Evolutionary conservation across 2,888 invertebrate species (phyloP), one percentile per base, ranked within the genome.

Genomic region (Neoitamus cyanurus): DNA sequence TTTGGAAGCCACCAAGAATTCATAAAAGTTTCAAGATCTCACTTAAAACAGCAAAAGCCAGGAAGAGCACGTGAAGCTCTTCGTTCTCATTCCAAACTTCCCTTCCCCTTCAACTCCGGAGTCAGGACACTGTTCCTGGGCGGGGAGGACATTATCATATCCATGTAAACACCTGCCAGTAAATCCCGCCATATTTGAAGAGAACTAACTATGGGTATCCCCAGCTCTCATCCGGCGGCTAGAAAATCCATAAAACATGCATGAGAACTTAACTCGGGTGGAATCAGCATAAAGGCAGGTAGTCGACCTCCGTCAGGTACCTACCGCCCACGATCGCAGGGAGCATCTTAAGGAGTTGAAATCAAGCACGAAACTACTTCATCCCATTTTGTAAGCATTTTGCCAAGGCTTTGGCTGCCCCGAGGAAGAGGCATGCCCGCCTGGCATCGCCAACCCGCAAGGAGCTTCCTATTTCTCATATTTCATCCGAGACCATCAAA

Each of bases 371-470:
- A 73, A 73, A 73, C 34, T 20, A 73, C 73, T 73, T 37, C 73
- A 73, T 73, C 31, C 73, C 73, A 36, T 73, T 73, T 73, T 73
- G 73, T 73, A 36, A 73, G 73, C 73, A 73, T 36, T 73, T 73
- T 73, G 73, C 73, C 34, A 73, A 20, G 36, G 9, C 36, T 73
- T 73, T 73, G 31, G 34, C 15, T 13, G n/a, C 25, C 73, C 15
- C 31, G 70, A 15, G n/a, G 70, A 15, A 31, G 70, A 46, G 42
- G 3, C 42, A 46, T 46, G 42, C n/a, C 42, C 9, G 3, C 25
- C 9, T n/a, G n/a, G n/a, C n/a, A n/a, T n/a, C 58, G 20, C 25
- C 58, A 25, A 7, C 58, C 58, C 20, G 58, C 25, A 25, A 58
- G 20, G 58, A 20, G 25, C 58, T 20, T 58, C 58, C 15, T 73